A percentile compares a stretch with the other conserved stretches of the same genome.
These are phyloP conservation scores for Epinotia bilunana DNA, from an alignment of 2,888 invertebrate genomes.

Conservation along the genomic window DNA sequence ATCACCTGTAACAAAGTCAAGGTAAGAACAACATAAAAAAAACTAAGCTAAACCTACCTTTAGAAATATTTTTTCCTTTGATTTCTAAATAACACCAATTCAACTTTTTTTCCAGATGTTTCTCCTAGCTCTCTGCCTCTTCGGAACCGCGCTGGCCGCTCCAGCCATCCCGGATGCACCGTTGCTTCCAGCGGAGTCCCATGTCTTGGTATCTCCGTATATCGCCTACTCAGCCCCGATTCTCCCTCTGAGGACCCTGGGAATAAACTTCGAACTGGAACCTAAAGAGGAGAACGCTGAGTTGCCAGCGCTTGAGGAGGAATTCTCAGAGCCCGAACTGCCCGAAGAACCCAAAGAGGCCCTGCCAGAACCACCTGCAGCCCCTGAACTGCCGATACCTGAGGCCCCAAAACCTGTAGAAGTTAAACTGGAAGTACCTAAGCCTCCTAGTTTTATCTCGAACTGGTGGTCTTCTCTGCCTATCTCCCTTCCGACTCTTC, in stretches of 20 bases:
- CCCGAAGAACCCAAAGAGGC: constrained; percentile 7
- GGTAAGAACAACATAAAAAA: constrained; percentile 6
- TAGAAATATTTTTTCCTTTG: background rate
- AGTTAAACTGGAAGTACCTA: constrained; percentile 19
- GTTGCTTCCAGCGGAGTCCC: constrained; percentile 14
- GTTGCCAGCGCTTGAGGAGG: constrained; percentile 11
- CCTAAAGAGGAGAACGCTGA: constrained; percentile 30
- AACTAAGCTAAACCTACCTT: no score
- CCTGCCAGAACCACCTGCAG: background rate
- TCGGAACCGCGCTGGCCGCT: constrained; percentile 54
- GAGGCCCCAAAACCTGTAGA: constrained; percentile 3
- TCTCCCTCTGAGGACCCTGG: constrained; percentile 36
- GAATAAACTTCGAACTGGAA: constrained; percentile 26
- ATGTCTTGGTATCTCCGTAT: constrained; percentile 37
- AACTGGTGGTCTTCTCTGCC: background rate
- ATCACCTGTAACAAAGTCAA: constrained; percentile 10
- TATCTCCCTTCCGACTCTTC: background rate
- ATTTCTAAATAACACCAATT: background rate
- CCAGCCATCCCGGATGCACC: constrained; percentile 52
- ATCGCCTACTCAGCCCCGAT: constrained; percentile 39
- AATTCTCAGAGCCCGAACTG: constrained; percentile 27
- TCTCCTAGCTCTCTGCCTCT: constrained; percentile 55
- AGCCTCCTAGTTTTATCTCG: background rate
- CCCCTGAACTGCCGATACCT: background rate
- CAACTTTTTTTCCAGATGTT: constrained; percentile 56